Base-by-base conservation (phyloP, 2,113 vertebrate genomes). In the Pogonocichla stellata region DNA sequence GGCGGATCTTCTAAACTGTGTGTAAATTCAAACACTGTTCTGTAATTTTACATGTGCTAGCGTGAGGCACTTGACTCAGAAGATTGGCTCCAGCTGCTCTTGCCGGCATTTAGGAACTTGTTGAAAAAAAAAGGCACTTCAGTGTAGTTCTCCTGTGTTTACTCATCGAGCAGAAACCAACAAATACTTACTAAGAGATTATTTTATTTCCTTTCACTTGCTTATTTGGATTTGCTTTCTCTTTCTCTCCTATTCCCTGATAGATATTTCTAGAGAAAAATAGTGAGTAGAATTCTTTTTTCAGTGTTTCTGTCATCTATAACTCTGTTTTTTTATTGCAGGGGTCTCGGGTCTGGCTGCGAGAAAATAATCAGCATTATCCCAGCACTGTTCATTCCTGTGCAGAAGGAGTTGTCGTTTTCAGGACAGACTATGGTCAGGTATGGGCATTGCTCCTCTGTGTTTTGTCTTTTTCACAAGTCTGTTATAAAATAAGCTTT, bases 311-410 rank as follows among this genome's bases (percentile, higher is more conserved):
- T 64, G 25, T 28, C 29, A 38, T 29, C 6, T 67, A 1, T 94
- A 86, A 91, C 31, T 67, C 5, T 94, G 10, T 8, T 42, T 19
- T 86, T 38, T 96, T 77, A 22, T 95, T 97, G 24, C 97, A 99
- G 99, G 99, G 99, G 12, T 97, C 98, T 38, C 98, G 98, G 18
- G 99, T 99, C 88, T 99, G 99, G 99, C 94, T 99, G 84, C 96
- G 98, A 97, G 99, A 99, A 97, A 99, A 99, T 71, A 98, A 98
- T 47, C 99, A 99, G 96, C 98, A 98, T 92, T 98, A 99, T 72
- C 99, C 99, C 90, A 98, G 99, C 93, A 99, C 98, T 17, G 99
- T 99, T 81, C 98, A 98, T 83, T 99, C 99, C 60, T 99, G 99
- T 88, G 98, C 98, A 0, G 99, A 99, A 85, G 99, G 99, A 5